Evolutionary conservation across 2,888 invertebrate species (phyloP).

Genomic region (Caenorhabditis sp.): DNA sequence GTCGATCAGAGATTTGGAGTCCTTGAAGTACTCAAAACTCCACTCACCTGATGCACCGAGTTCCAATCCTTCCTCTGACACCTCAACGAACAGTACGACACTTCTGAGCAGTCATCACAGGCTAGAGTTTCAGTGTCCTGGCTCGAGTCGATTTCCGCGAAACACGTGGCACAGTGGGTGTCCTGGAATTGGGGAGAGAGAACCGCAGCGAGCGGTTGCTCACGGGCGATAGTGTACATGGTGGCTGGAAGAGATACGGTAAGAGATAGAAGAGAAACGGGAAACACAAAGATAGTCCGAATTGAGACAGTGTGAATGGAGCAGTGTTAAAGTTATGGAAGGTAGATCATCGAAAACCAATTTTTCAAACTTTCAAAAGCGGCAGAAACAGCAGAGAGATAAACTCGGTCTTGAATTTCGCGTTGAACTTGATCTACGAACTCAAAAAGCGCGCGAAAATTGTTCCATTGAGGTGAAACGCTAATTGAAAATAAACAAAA

Average conservation of each 20-base stretch:
- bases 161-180: slow-evolving; percentile 36
- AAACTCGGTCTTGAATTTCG: too few species aligned
- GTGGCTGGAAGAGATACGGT: background rate
- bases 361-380: too few species aligned
- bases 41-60: slow-evolving; percentile 37
- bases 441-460: too few species aligned
- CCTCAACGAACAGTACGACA: slow-evolving; percentile 51
- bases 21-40: too few species aligned
- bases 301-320: too few species aligned
- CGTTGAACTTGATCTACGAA: too few species aligned
- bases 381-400: too few species aligned
- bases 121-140: background rate
- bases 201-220: slow-evolving; percentile 29
- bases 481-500: too few species aligned
- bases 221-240: slow-evolving; percentile 41
- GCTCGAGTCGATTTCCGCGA: background rate
- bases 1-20: too few species aligned
- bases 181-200: slow-evolving; percentile 29
- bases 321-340: too few species aligned
- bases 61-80: slow-evolving; percentile 62
- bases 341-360: too few species aligned
- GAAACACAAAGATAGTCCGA: background rate
- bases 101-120: slow-evolving; percentile 57
- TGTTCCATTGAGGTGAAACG: too few species aligned
- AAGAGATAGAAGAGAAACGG: background rate